Conservation (phyloP, 2,113 vertebrate genomes). For the Vulpes lagopus region DNA sequence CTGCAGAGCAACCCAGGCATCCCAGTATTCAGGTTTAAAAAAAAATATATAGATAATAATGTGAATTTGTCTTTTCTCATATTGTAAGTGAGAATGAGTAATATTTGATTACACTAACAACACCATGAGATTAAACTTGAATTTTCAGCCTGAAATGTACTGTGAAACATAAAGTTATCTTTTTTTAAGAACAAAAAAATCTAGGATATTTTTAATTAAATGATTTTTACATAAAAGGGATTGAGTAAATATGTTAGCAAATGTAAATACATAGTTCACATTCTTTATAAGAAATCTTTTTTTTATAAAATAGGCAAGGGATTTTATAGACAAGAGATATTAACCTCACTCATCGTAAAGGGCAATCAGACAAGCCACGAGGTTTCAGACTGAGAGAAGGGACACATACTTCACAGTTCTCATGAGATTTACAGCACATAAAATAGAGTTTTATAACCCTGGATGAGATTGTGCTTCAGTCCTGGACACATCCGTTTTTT, state of each 20-base stretch:
- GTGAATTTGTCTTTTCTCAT: background rate
- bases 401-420: slow-evolving; percentile 60
- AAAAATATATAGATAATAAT: background rate
- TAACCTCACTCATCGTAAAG: slow-evolving; percentile 57
- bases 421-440: slow-evolving; percentile 75
- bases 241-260: background rate
- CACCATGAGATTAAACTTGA: background rate
- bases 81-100: background rate
- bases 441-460: slow-evolving; percentile 76
- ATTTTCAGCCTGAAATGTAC: background rate
- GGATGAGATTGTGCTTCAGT: slow-evolving; percentile 61
- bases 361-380: slow-evolving; percentile 66
- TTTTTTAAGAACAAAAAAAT: background rate
- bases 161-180: background rate
- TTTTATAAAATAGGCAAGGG: slow-evolving; percentile 34
- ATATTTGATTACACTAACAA: background rate
- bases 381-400: slow-evolving; percentile 29
- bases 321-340: slow-evolving; percentile 49
- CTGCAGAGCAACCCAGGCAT: no score
- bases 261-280: background rate
- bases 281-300: background rate
- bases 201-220: background rate
- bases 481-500: slow-evolving; percentile 67
- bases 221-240: background rate
- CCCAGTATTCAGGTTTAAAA: background rate